These are phyloP conservation scores for Meles meles DNA, from an alignment of 2,113 vertebrate genomes.

Conservation along the genomic window DNA sequence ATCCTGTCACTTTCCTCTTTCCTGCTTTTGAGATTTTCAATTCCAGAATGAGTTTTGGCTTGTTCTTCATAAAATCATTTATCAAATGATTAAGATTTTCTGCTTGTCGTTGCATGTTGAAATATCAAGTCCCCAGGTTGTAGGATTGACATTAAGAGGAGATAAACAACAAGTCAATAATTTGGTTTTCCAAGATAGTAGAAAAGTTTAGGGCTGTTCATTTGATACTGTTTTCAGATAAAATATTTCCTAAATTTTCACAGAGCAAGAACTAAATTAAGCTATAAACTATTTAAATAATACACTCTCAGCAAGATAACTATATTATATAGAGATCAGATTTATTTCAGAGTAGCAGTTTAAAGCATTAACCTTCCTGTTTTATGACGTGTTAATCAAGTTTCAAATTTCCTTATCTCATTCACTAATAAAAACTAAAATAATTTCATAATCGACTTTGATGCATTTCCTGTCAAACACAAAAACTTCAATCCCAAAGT, in stretches of 20 bases:
- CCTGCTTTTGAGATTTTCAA: neutral
- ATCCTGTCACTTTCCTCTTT: neutral
- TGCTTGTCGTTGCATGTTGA: neutral
- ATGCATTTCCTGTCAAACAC: neutral
- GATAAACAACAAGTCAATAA: neutral
- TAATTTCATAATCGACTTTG: neutral
- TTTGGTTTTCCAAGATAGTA: neutral
- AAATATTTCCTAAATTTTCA: neutral
- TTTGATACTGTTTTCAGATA: neutral
- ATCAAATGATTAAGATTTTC: neutral
- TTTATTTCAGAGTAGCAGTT: neutral
- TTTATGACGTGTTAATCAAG: neutral
- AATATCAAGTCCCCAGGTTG: neutral
- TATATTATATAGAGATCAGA: neutral
- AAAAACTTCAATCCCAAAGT: neutral
- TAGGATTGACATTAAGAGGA: neutral
- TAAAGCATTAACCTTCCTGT: neutral
- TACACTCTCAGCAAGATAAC: neutral
- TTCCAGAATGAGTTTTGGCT: neutral
- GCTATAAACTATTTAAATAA: neutral
- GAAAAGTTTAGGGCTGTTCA: neutral
- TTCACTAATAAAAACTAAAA: neutral
- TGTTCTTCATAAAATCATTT: neutral
- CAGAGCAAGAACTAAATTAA: neutral
- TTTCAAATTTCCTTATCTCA: neutral